These are phyloP conservation scores for Dasypogon diadema DNA, from an alignment of 2,888 invertebrate species.

Conservation along the genomic window DNA sequence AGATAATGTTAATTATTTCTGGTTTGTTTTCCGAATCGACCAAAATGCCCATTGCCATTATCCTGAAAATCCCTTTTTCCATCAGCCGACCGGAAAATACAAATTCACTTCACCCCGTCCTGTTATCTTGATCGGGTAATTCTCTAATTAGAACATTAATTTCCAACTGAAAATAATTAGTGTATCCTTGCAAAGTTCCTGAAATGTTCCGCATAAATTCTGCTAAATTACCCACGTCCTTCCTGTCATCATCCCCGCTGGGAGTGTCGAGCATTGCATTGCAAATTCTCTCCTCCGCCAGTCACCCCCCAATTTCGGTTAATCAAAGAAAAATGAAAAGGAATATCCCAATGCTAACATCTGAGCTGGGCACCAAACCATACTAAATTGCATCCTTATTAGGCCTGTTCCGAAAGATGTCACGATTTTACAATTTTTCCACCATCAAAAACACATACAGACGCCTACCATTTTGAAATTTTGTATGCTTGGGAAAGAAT, in stretches of 20 bases:
- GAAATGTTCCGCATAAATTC: neutral
- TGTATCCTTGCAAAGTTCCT: neutral
- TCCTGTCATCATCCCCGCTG: neutral
- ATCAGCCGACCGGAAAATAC: neutral
- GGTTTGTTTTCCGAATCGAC: neutral
- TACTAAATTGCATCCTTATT: slow-evolving; percentile 34
- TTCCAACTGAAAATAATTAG: neutral
- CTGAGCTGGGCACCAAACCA: neutral
- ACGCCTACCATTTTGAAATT: no score
- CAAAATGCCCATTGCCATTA: neutral
- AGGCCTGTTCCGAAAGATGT: neutral
- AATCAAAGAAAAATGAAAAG: neutral
- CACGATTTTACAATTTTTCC: slow-evolving; percentile 1
- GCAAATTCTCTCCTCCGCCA: neutral
- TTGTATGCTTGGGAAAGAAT: no score
- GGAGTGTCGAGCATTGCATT: neutral
- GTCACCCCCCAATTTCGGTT: neutral
- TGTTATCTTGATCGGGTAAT: slow-evolving; percentile 4
- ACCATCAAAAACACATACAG: neutral
- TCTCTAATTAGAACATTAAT: slow-evolving; percentile 21
- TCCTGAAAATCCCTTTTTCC: neutral
- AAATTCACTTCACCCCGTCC: neutral
- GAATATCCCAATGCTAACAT: neutral
- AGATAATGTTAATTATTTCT: neutral
- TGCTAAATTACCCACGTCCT: neutral